These are phyloP conservation scores for Uloborus plumipes DNA, from an alignment of 2,888 invertebrate species.

Conservation along the genomic window DNA sequence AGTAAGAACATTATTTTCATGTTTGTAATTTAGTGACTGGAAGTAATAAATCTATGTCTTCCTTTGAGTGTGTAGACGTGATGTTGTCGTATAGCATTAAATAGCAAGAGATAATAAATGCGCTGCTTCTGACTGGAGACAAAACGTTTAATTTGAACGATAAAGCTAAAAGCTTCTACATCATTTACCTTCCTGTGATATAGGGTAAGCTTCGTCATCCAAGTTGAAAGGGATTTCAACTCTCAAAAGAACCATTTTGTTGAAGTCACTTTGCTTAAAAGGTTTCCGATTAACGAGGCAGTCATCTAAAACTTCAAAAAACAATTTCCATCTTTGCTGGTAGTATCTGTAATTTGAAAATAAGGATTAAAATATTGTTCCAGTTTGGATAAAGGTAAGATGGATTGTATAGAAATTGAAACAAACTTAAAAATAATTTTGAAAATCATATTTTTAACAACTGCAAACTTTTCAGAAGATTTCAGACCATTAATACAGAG, in stretches of 20 bases:
- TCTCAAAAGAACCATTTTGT: constrained; percentile 41
- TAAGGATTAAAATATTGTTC: too few relatives aligned
- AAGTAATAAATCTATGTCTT: too few relatives aligned
- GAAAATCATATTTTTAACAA: background rate
- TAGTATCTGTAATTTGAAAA: constrained; percentile 47
- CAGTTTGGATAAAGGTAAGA: too few relatives aligned
- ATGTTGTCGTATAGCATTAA: background rate
- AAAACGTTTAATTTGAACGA: too few relatives aligned
- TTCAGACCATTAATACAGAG: too few relatives aligned
- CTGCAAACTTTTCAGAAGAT: too few relatives aligned
- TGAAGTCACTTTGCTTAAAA: constrained; percentile 59
- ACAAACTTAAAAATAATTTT: background rate
- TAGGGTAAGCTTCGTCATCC: constrained; percentile 18
- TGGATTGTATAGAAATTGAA: background rate
- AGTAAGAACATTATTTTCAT: too few relatives aligned
- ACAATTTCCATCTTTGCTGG: constrained; percentile 59
- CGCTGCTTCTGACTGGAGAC: too few relatives aligned
- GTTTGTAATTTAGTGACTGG: too few relatives aligned
- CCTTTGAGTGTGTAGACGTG: too few relatives aligned
- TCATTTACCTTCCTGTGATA: constrained; percentile 14
- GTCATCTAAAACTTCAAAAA: constrained; percentile 46
- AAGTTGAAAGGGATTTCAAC: constrained; percentile 49
- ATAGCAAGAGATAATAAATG: background rate
- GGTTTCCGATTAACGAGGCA: constrained; percentile 28
- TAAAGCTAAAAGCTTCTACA: too few relatives aligned